Evolutionary conservation across 2,888 invertebrate species (phyloP).

Genomic region (Dicycla oo): DNA sequence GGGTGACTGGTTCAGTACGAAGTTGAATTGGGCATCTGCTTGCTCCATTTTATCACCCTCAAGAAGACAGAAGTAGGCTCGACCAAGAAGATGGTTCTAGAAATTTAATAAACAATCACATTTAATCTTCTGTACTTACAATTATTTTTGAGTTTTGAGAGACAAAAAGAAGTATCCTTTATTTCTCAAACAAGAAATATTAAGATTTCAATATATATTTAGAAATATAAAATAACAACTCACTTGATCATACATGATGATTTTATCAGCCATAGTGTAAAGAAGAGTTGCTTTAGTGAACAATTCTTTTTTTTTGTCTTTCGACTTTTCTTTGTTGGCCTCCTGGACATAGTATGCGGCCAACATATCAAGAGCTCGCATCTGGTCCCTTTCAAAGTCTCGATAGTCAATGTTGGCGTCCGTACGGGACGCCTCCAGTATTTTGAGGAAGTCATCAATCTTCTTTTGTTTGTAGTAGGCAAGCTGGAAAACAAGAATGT

Average conservation of each 20-base stretch:
- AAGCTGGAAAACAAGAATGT: constrained; percentile 91
- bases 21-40: constrained; percentile 99
- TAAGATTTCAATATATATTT: neutral
- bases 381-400: constrained; percentile 99
- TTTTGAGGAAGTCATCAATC: constrained; percentile 97
- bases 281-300: constrained; percentile 99
- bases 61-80: constrained; percentile 99
- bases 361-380: constrained; percentile 99
- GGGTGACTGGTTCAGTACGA: constrained; percentile 98
- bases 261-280: constrained; percentile 99
- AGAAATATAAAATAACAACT: constrained; percentile 52
- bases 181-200: neutral
- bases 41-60: constrained; percentile 99
- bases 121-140: neutral
- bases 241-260: constrained; percentile 99
- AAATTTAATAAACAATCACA: neutral
- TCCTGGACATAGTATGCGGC: constrained; percentile 99
- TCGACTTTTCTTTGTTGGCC: constrained; percentile 98
- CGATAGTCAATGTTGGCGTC: constrained; percentile 96
- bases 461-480: constrained; percentile 99
- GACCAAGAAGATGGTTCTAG: constrained; percentile 98
- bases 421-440: constrained; percentile 96
- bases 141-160: neutral
- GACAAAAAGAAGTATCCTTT: neutral
- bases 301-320: constrained; percentile 97